Evolutionary conservation across 2,797 vertebrate species (phyloP), one percentile per base, ranked within the genome.

Genomic region (Halcyon badia): DNA sequence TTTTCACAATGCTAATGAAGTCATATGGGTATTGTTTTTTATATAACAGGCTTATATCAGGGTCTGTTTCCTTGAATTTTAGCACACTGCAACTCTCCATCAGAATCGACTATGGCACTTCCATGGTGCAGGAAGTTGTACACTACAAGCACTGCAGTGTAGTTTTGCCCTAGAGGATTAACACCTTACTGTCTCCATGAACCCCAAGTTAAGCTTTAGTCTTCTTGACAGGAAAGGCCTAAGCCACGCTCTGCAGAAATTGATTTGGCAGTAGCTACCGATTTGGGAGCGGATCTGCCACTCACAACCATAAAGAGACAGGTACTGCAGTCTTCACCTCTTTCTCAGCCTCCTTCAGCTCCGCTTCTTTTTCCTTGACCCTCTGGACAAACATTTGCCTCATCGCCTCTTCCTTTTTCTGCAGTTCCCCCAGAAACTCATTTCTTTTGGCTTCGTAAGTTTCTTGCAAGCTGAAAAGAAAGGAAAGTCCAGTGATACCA

Each of bases 331-430:
- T 76, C 46, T 95, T 97, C 90, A 99, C 99, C 99, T 99, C 99
- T 97, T 99, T 99, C 97, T 99, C 99, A 49, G 99, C 99, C 92
- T 99, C 99, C 96, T 99, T 99, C 60, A 99, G 98, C 96, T 99
- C 99, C 0, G 98, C 99, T 97, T 99, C 99, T 84, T 99, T 99
- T 96, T 99, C 99, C 96, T 99, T 99, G 78, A 99, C 99, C 98
- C 99, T 99, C 96, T 99, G 99, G 93, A 99, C 99, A 81, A 99
- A 99, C 99, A 99, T 99, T 96, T 99, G 99, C 93, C 99, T 99
- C 99, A 99, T 99, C 97, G 99, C 99, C 94, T 99, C 99, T 97
- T 99, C 99, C 92, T 99, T 99, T 96, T 99, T 99, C 98, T 99
- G 99, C 72, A 99, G 98, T 91, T 99, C 99, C 16, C 99, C 99